These are phyloP conservation scores for Petromus typicus DNA, from an alignment of 2,113 vertebrate species.

Conservation along the genomic window DNA sequence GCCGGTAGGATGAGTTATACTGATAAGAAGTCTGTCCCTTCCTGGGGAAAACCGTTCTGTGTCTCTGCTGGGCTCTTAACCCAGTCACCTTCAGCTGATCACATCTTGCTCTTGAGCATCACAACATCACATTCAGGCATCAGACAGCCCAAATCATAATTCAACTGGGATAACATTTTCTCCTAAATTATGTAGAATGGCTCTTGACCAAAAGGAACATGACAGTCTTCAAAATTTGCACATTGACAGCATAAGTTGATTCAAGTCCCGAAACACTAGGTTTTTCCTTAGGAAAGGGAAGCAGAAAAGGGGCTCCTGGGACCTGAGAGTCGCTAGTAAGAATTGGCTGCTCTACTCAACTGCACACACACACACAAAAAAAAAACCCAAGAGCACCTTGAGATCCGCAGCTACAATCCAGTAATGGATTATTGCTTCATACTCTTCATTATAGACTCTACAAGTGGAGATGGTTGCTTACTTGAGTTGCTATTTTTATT, in stretches of 20 bases:
- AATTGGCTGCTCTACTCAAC: not conserved
- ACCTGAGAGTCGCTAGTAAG: not conserved
- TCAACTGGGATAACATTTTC: no score
- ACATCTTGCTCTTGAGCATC: no score
- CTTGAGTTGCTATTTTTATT: not conserved
- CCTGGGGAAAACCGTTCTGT: no score
- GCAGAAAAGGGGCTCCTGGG: not conserved
- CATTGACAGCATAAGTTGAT: not conserved
- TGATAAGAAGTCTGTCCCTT: no score
- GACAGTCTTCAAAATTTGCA: not conserved
- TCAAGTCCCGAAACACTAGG: not conserved
- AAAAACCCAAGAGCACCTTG: accelerated
- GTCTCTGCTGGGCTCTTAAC: no score
- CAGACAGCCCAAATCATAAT: no score
- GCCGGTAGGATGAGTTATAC: no score
- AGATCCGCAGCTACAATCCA: not conserved
- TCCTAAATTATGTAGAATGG: no score
- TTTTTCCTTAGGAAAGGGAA: not conserved
- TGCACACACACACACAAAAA: no score
- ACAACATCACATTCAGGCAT: no score
- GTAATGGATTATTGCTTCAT: not conserved
- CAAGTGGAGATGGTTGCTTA: not conserved
- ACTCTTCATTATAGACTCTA: not conserved
- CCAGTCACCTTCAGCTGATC: no score
- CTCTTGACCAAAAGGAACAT: not conserved